Conservation (phyloP, 2,797 vertebrate species). For the Sphenopsis melanotis region DNA sequence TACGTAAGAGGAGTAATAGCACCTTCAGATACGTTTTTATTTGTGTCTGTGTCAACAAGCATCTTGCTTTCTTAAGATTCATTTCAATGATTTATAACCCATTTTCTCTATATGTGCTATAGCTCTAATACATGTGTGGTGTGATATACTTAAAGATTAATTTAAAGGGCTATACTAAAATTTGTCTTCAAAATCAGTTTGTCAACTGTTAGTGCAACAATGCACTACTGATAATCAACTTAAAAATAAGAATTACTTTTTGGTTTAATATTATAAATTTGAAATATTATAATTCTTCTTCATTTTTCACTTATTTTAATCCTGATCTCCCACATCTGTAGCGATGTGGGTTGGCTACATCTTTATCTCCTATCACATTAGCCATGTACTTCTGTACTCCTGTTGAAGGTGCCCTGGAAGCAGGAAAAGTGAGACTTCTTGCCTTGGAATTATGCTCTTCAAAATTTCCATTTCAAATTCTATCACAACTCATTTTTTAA, state of each 20-base stretch:
- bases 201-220: neutral
- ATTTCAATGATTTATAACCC: neutral
- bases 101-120: neutral
- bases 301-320: neutral
- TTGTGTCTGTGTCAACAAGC: neutral
- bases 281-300: neutral
- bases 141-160: neutral
- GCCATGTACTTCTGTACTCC: neutral
- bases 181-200: neutral
- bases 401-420: neutral
- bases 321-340: neutral
- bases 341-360: neutral
- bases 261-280: neutral
- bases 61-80: neutral
- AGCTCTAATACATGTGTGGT: neutral
- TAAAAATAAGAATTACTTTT: neutral
- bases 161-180: neutral
- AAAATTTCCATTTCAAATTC: neutral
- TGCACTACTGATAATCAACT: neutral
- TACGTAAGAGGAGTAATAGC: neutral
- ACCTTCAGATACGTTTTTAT: neutral
- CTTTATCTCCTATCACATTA: neutral
- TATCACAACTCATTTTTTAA: neutral
- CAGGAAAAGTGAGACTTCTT: neutral
- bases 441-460: neutral